phyloP scores from a whole-genome alignment of 2,113 vertebrate species.

The Egretta garzetta region DNA sequence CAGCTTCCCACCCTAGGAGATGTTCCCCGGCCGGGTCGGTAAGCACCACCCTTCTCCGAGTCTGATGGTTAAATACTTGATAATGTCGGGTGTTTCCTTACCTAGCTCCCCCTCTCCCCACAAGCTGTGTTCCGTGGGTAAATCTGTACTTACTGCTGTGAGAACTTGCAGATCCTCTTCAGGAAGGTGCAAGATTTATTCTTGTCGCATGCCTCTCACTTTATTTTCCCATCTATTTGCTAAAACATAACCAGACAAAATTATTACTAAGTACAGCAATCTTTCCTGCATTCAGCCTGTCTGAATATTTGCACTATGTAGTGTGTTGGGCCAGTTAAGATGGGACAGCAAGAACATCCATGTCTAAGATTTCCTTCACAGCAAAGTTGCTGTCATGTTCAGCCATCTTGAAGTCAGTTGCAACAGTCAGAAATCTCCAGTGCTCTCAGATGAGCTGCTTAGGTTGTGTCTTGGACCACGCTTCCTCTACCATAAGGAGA shows the following conservation, averaged over 20 bases:
- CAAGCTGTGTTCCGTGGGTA: background rate
- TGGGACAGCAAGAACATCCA: background rate
- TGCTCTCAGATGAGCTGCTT: background rate
- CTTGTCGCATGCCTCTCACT: background rate
- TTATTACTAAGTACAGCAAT: background rate
- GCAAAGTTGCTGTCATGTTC: background rate
- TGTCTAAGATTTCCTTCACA: background rate
- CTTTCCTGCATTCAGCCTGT: fast-evolving
- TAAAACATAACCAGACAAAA: background rate
- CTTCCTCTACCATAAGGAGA: background rate
- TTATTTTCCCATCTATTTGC: background rate
- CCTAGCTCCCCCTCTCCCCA: background rate
- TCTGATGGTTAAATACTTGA: background rate
- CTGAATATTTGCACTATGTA: background rate
- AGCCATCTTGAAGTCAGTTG: background rate
- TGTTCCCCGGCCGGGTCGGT: fast-evolving
- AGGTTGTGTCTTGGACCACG: background rate
- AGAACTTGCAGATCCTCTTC: background rate
- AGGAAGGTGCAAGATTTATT: background rate
- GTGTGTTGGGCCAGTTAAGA: background rate
- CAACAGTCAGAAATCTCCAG: background rate
- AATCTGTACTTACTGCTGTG: background rate
- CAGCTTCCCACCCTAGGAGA: background rate
- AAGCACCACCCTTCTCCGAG: background rate
- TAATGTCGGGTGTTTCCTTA: fast-evolving